Conservation (phyloP, 2,888 invertebrate genomes). For the Scotopteryx bipunctaria region DNA sequence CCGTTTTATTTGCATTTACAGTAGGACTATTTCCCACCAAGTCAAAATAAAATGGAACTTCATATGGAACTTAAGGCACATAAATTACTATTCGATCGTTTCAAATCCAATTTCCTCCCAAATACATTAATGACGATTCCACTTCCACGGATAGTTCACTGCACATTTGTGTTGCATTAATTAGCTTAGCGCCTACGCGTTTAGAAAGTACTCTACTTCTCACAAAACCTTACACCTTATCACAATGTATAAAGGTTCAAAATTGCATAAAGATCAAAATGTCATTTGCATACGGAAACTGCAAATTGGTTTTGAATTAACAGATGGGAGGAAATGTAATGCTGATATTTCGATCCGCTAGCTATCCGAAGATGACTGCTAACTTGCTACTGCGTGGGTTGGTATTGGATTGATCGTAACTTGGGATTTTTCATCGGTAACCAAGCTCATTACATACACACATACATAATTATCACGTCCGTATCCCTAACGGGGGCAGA, state of each 20-base stretch:
- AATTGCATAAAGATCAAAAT: conserved; percentile 1
- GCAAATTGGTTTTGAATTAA: conserved; percentile 30
- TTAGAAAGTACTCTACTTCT: conserved; percentile 31
- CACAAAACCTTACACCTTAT: neutral
- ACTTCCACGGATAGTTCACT: conserved; percentile 17
- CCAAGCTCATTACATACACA: too few species aligned
- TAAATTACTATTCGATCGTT: neutral
- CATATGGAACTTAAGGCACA: neutral
- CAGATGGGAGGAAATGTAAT: conserved; percentile 25
- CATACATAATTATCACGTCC: too few species aligned
- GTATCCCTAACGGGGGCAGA: too few species aligned
- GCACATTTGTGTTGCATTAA: conserved; percentile 31
- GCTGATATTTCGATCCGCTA: conserved; percentile 13
- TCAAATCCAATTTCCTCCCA: conserved; percentile 3
- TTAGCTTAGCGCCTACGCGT: conserved; percentile 34
- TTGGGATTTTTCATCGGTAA: neutral
- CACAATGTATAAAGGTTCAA: neutral
- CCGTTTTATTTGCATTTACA: neutral
- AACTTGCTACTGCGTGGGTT: conserved; percentile 10
- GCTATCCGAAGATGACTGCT: conserved; percentile 14
- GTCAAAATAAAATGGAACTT: neutral
- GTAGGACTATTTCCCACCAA: neutral
- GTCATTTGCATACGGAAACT: conserved; percentile 29
- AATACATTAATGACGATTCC: neutral
- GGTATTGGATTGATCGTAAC: conserved; percentile 2